Evolutionary conservation across 2,113 vertebrate species (phyloP).

Genomic region (Plecturocebus donacophilus): DNA sequence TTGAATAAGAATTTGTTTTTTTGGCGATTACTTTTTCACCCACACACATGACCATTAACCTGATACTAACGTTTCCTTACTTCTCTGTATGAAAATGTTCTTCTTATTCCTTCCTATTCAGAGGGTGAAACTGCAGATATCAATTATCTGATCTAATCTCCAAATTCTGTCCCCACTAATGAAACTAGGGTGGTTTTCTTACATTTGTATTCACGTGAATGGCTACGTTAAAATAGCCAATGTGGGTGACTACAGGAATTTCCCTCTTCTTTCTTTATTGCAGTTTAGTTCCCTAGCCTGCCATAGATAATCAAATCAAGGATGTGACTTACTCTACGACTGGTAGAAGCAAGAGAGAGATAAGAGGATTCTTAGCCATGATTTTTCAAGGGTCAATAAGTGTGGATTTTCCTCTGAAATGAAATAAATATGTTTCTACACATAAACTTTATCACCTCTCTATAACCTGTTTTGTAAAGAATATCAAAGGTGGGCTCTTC

Average conservation of each 20-base stretch:
- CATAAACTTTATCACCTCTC: neutral
- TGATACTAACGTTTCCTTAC: neutral
- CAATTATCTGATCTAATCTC: neutral
- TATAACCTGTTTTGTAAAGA: neutral
- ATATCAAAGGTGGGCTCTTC: neutral
- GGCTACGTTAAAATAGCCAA: neutral
- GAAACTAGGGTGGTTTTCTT: neutral
- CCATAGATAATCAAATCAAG: neutral
- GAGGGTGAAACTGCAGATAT: neutral
- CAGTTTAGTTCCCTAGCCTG: neutral
- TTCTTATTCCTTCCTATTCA: neutral
- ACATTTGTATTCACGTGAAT: constrained; percentile 4
- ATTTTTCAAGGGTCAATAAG: neutral
- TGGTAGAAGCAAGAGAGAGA: neutral
- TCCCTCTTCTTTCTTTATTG: neutral
- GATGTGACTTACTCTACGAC: neutral
- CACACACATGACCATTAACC: neutral
- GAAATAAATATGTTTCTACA: neutral
- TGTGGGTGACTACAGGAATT: neutral
- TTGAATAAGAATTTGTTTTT: neutral
- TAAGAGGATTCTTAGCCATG: constrained; percentile 10
- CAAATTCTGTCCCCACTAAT: neutral
- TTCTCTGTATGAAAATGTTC: neutral
- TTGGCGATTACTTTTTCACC: neutral
- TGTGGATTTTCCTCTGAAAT: neutral